Evolutionary conservation across 1,140 invertebrate species (phyloP).

Genomic region (Drosophila subobscura): DNA sequence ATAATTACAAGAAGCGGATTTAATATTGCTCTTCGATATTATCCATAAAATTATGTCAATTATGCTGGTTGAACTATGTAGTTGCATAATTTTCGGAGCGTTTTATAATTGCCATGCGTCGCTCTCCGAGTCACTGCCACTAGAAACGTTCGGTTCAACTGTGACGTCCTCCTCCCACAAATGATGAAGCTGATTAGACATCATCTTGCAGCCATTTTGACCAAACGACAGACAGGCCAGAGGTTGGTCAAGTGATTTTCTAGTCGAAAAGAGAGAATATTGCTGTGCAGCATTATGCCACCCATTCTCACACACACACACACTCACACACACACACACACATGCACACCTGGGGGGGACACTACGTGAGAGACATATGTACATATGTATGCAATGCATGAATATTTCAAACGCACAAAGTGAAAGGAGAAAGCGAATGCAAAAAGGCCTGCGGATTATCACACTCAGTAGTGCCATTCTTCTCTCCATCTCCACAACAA

Average conservation of each 20-base stretch:
- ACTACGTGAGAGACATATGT: constrained; percentile 5
- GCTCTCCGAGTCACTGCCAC: too few relatives aligned
- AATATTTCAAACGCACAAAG: constrained; percentile 69
- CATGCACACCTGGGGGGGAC: background rate
- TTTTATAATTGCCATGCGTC: too few relatives aligned
- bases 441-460: constrained; percentile 69
- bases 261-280: background rate
- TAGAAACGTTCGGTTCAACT: too few relatives aligned
- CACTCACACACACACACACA: background rate
- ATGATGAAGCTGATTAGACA: constrained; percentile 5
- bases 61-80: background rate
- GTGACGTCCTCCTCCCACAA: background rate
- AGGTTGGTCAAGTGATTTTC: constrained; percentile 16
- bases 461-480: constrained; percentile 60
- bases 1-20: too few relatives aligned
- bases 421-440: constrained; percentile 65
- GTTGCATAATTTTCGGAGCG: too few relatives aligned
- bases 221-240: background rate
- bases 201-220: background rate
- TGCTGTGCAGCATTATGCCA: constrained; percentile 16
- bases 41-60: background rate
- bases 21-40: too few relatives aligned
- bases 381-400: constrained; percentile 44
- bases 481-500: too few relatives aligned
- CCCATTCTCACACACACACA: background rate